phyloP scores from a whole-genome alignment of 1,140 invertebrate genomes.

The Drosophila lini region DNA sequence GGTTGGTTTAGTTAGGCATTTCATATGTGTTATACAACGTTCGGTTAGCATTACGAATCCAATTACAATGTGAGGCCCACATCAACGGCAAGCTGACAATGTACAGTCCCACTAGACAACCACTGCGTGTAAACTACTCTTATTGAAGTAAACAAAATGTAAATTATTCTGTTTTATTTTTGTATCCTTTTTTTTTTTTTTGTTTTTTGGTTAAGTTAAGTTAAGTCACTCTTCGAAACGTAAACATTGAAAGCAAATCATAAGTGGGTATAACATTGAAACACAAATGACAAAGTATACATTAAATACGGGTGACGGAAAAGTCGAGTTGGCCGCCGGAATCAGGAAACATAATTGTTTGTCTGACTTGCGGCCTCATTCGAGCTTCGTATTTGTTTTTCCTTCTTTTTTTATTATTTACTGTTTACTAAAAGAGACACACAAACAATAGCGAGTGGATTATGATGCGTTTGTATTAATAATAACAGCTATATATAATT shows the following conservation, averaged over 20 bases:
- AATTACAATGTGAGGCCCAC: constrained; percentile 86
- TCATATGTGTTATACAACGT: constrained; percentile 59
- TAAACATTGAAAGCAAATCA: constrained; percentile 77
- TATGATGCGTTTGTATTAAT: constrained; percentile 53
- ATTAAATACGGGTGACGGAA: constrained; percentile 34
- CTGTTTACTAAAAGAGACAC: constrained; percentile 56
- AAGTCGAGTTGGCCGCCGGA: constrained; percentile 40
- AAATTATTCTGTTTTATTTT: constrained; percentile 46
- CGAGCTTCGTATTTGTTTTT: constrained; percentile 46
- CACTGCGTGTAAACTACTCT: constrained; percentile 85
- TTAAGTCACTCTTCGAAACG: constrained; percentile 61
- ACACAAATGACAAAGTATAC: constrained; percentile 50
- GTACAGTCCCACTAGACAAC: constrained; percentile 86
- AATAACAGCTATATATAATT: constrained; percentile 41
- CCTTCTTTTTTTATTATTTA: constrained; percentile 2
- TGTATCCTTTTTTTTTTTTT: constrained; percentile 41
- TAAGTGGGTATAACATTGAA: constrained; percentile 74
- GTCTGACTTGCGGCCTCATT: constrained; percentile 47
- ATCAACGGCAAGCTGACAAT: constrained; percentile 88
- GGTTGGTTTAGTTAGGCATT: constrained; percentile 50
- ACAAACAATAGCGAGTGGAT: constrained; percentile 83
- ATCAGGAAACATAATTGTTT: constrained; percentile 49
- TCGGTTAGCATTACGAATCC: constrained; percentile 82
- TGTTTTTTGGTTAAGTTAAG: constrained; percentile 10
- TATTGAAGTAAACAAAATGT: constrained; percentile 84